Conservation (phyloP, 2,113 vertebrate species). For the Pseudopodoces humilis region DNA sequence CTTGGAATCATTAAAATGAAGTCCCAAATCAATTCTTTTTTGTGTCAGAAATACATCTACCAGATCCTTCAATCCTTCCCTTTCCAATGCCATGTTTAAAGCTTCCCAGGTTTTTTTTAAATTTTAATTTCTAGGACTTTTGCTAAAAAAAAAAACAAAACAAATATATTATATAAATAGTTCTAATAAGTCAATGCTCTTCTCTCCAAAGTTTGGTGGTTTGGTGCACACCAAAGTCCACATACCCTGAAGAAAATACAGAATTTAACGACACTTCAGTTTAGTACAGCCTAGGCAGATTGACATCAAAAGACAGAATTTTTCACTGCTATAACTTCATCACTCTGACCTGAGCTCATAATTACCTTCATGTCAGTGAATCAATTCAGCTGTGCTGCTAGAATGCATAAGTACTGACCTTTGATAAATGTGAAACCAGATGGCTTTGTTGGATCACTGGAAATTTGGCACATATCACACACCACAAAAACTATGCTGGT, state of each 20-base stretch:
- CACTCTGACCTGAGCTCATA: constrained; percentile 19
- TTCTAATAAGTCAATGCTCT: background rate
- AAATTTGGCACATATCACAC: constrained; percentile 27
- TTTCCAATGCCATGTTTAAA: background rate
- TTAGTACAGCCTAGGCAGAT: background rate
- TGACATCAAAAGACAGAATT: constrained; percentile 20
- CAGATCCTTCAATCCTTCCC: background rate
- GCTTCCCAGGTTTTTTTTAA: background rate
- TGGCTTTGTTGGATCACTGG: constrained; percentile 53
- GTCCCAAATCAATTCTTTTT: background rate
- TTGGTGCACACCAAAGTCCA: background rate
- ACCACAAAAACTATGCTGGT: constrained; percentile 10
- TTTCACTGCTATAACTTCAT: constrained; percentile 20
- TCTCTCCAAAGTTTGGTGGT: background rate
- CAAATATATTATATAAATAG: background rate
- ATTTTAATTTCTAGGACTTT: background rate
- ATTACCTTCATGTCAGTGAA: constrained; percentile 47
- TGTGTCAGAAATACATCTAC: background rate
- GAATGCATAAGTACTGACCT: constrained; percentile 48
- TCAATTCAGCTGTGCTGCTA: constrained; percentile 48
- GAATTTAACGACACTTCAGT: background rate
- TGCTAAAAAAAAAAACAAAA: background rate
- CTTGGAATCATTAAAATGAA: background rate
- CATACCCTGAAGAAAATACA: background rate
- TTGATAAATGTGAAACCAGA: constrained; percentile 64